Evolutionary conservation across 2,113 vertebrate species (phyloP).

Genomic region (Pungitius pungitius): DNA sequence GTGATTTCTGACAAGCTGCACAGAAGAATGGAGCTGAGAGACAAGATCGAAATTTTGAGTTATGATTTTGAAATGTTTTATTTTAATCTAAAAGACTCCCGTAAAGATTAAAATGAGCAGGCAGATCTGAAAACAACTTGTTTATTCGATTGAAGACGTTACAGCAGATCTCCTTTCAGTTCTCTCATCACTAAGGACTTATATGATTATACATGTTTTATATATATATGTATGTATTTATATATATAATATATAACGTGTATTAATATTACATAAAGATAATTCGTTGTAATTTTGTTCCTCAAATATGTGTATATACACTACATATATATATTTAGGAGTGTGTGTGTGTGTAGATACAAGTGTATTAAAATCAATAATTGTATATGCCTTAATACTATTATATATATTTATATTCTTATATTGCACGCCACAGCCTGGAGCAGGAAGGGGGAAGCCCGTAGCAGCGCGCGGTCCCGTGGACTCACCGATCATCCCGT

Average conservation of each 20-base stretch:
- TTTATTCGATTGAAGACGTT: not conserved
- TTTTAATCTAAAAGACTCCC: not conserved
- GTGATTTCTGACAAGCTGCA: not conserved
- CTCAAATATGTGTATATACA: not conserved
- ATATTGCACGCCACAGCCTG: not conserved
- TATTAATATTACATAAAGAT: no score
- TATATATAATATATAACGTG: no score
- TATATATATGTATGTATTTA: not conserved
- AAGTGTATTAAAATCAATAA: not conserved
- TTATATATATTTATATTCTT: not conserved
- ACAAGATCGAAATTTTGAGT: not conserved
- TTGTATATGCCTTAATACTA: not conserved
- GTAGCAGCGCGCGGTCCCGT: no score
- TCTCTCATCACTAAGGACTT: not conserved
- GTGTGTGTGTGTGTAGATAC: not conserved
- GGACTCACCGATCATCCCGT: constrained; percentile 84
- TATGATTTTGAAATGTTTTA: not conserved
- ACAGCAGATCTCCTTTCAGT: not conserved
- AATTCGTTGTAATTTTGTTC: no score
- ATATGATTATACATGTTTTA: not conserved
- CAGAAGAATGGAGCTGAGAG: not conserved
- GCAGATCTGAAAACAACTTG: not conserved
- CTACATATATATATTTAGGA: not conserved
- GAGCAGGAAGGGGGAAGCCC: not conserved
- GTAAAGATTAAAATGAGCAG: no score